Evolutionary conservation across 2,113 vertebrate species (phyloP).

Genomic region (Rhinolophus ferrumequinum): DNA sequence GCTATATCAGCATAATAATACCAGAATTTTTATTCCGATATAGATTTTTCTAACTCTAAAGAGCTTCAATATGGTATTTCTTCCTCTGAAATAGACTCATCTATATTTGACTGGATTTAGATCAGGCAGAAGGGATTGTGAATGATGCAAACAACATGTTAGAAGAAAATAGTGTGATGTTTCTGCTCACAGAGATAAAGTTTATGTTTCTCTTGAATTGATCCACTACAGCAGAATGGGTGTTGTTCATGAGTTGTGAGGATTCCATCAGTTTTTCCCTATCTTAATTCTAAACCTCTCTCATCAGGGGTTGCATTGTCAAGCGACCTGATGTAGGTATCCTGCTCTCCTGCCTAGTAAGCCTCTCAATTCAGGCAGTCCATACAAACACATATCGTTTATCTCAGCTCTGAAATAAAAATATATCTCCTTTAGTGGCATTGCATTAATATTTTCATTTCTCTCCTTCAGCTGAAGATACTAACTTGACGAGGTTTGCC

Average conservation of each 20-base stretch:
- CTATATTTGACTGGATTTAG: neutral
- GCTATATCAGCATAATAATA: neutral
- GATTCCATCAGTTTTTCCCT: neutral
- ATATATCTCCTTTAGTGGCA: neutral
- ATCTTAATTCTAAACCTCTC: neutral
- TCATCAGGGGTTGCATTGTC: neutral
- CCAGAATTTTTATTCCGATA: neutral
- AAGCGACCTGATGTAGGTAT: neutral
- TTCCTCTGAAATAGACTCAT: neutral
- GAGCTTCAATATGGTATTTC: neutral
- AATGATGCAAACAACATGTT: neutral
- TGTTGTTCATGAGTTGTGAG: neutral
- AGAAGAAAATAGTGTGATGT: neutral
- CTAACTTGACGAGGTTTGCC: neutral
- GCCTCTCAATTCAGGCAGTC: neutral
- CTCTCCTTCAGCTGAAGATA: neutral
- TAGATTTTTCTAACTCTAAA: conserved; percentile 9
- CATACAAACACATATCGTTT: neutral
- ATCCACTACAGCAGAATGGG: neutral
- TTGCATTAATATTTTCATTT: neutral
- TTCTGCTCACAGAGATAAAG: neutral
- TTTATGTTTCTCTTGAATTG: neutral
- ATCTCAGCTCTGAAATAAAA: conserved; percentile 6
- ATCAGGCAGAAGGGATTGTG: neutral
- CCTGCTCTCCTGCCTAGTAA: neutral